Evolutionary conservation across 2,888 invertebrate species (phyloP).

Genomic region (Cryptus viduatorius): DNA sequence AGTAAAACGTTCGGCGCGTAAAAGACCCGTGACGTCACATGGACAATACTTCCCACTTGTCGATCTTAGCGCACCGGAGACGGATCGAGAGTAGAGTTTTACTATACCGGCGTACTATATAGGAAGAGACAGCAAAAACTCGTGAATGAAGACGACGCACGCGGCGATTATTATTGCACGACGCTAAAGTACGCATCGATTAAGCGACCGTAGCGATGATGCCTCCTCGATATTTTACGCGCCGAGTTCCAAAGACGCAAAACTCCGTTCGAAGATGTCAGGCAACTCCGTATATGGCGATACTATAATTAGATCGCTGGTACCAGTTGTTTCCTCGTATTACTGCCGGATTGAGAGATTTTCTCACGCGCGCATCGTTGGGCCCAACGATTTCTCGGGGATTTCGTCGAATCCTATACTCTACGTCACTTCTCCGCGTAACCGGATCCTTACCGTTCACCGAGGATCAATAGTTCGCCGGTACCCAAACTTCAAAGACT

Average conservation of each 20-base stretch:
- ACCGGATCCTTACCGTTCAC: not conserved
- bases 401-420: constrained; percentile 28
- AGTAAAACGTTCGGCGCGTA: constrained; percentile 52
- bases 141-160: constrained; percentile 75
- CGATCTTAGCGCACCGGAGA: constrained; percentile 3
- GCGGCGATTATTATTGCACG: constrained; percentile 13
- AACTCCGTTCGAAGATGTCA: constrained; percentile 3
- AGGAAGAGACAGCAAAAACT: constrained; percentile 63
- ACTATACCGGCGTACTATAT: constrained; percentile 29
- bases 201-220: not conserved
- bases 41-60: constrained; percentile 73
- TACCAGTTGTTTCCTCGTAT: constrained; percentile 64
- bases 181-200: too few species aligned
- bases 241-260: constrained; percentile 39
- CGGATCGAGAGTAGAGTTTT: not conserved
- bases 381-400: constrained; percentile 37
- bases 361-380: constrained; percentile 72
- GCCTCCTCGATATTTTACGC: not conserved
- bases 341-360: constrained; percentile 65
- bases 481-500: too few species aligned
- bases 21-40: constrained; percentile 75
- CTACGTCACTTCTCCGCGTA: constrained; percentile 44
- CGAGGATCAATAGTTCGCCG: too few species aligned
- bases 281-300: constrained; percentile 73
- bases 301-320: constrained; percentile 75